phyloP scores from a whole-genome alignment of 64 coral and sea anemone species.

The Pocillopora damicornis region DNA sequence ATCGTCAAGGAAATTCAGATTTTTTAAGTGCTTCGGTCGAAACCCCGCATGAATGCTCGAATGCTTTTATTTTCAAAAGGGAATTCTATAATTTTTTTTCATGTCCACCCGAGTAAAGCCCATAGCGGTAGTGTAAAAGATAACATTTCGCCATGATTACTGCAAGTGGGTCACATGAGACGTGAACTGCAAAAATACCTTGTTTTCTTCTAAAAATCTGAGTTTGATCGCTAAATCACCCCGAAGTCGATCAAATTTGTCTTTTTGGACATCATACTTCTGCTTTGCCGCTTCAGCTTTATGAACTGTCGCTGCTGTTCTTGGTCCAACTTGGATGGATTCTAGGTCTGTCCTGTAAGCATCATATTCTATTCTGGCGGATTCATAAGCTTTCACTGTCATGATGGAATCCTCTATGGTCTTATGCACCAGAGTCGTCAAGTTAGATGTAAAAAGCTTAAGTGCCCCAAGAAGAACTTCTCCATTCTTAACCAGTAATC shows the following conservation, averaged over 20 bases:
- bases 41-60: too few species aligned
- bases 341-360: conserved; percentile 95
- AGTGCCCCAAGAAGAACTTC: conserved; percentile 93
- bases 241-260: conserved; percentile 89
- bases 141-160: neutral
- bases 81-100: too few species aligned
- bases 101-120: too few species aligned
- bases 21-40: too few species aligned
- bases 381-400: conserved; percentile 91
- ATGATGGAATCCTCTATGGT: conserved; percentile 97
- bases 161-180: too few species aligned
- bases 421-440: conserved; percentile 87
- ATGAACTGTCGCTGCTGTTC: conserved; percentile 55
- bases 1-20: too few species aligned
- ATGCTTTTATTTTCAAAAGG: too few species aligned
- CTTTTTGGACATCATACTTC: conserved; percentile 87
- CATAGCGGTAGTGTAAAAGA: neutral
- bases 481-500: conserved; percentile 87
- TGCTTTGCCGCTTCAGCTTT: conserved; percentile 81
- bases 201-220: conserved; percentile 97
- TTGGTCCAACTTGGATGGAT: conserved; percentile 49
- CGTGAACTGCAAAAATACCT: conserved; percentile 39
- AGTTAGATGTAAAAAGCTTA: conserved; percentile 88
- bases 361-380: conserved; percentile 97
- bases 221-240: conserved; percentile 91